Conservation (phyloP, 2,797 vertebrate genomes). For the Oreochromis grahami region DNA sequence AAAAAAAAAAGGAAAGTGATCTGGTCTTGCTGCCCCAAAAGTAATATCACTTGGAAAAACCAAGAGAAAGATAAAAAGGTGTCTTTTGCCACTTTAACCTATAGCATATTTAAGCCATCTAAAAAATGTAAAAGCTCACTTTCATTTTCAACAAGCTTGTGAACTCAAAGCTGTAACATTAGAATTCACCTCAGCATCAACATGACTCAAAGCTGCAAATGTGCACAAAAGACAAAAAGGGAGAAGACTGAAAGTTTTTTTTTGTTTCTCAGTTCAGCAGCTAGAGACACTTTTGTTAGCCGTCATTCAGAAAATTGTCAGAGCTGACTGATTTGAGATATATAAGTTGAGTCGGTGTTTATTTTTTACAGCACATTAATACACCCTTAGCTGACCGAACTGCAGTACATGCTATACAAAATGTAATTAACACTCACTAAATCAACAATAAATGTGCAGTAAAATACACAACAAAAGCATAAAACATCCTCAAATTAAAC, state of each 20-base stretch:
- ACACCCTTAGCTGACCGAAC: not conserved
- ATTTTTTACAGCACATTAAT: not conserved
- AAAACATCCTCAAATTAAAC: not conserved
- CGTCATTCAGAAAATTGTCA: not conserved
- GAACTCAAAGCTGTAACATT: not conserved
- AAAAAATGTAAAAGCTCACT: not conserved
- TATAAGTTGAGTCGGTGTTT: not conserved
- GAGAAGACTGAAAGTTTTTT: fast-evolving
- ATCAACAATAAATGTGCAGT: not conserved
- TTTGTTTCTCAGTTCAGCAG: not conserved
- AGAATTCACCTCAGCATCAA: not conserved
- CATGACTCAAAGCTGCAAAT: not conserved
- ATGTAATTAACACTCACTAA: not conserved
- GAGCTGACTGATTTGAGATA: not conserved
- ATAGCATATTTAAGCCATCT: not conserved
- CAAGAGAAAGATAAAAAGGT: not conserved
- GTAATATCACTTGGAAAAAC: not conserved
- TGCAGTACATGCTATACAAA: not conserved
- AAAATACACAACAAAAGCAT: not conserved
- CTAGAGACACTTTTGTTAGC: not conserved
- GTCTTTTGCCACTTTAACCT: not conserved
- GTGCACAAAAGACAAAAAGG: not conserved
- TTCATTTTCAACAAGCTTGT: not conserved
- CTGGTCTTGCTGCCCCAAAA: not conserved
- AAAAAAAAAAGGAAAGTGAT: not conserved